Evolutionary conservation across 2,888 invertebrate genomes (phyloP), one percentile per base, ranked within the genome.

Genomic region (Tetragonisca angustula): DNA sequence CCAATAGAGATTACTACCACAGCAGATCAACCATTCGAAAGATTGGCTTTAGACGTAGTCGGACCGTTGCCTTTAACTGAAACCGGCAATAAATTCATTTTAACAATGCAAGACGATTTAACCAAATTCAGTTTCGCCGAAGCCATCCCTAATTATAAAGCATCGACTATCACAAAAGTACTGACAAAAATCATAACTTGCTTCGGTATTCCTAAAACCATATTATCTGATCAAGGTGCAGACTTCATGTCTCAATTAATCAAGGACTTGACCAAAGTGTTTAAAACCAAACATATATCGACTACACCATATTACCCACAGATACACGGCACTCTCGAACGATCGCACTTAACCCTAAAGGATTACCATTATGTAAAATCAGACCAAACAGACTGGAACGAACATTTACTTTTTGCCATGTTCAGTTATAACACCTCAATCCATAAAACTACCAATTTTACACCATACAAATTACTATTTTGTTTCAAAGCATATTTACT

Each of bases 11-110:
- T 75, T 5, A 75, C 76, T 0, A 52, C 49, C 11, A 73, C 71
- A 15, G 52, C 64, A 2, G 65, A 78, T 1, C 13, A 54, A 49
- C 71, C 77, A 15, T 78, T 78, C 6, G 65, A 78, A 24, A 71
- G 32, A n/a, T 17, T 72, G 72, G 65, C 77, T 4, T 24, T 78
- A 17, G 71, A 78, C 24, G n/a, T 78, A 15, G 76, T 69, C n/a
- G 64, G 70, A 27, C 27, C 27, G 27, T 27, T 27, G 2, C 27
- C 27, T 27, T 27, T 27, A 27, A 27, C 27, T 32, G 27, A 27
- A 27, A 2, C 27, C 27, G 68, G 73, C 3, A 79, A 76, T 61
- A 68, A 50, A 50, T 69, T 61, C 32, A 76, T 50, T 21, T 19
- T 69, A 27, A 78, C 32, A 15, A 19, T 21, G 1, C 73, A 73